Percentiles rank a stretch among this genome's conserved stretches.
phyloP scores from a whole-genome alignment of 2,797 vertebrate genomes.

The Enteromius radiatus region DNA sequence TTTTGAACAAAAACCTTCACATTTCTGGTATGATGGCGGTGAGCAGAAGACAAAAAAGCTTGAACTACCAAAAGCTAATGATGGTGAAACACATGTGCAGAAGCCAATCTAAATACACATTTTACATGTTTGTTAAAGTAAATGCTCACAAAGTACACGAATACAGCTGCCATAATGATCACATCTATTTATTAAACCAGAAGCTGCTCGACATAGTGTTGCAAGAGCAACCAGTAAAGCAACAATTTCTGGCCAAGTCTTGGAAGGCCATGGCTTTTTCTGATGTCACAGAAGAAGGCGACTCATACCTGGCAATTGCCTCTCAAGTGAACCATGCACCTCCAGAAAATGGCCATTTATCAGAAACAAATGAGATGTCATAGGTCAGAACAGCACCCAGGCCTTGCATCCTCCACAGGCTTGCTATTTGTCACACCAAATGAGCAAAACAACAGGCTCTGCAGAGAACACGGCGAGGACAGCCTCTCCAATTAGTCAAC shows the following conservation, averaged over 20 bases:
- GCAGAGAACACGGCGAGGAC: slow-evolving; percentile 51
- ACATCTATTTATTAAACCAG: slow-evolving; percentile 12
- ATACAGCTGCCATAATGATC: slow-evolving; percentile 4
- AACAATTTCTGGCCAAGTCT: slow-evolving; percentile 13
- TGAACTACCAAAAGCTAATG: neutral
- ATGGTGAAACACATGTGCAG: neutral
- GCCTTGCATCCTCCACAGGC: slow-evolving; percentile 68
- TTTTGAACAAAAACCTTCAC: slow-evolving; percentile 10
- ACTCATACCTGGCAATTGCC: slow-evolving; percentile 67
- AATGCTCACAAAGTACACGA: neutral
- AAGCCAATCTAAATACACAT: neutral
- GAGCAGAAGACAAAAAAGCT: neutral
- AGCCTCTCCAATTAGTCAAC: slow-evolving; percentile 65
- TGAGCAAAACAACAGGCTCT: slow-evolving; percentile 67
- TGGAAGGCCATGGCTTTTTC: slow-evolving; percentile 40
- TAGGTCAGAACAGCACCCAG: slow-evolving; percentile 66
- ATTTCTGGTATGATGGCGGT: neutral
- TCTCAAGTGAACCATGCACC: slow-evolving; percentile 69
- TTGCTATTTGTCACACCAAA: slow-evolving; percentile 71
- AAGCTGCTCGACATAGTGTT: neutral
- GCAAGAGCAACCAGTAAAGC: slow-evolving; percentile 11
- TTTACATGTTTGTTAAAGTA: neutral
- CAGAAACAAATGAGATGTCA: slow-evolving; percentile 71
- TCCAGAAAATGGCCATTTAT: slow-evolving; percentile 66
- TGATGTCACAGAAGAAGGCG: slow-evolving; percentile 46